phyloP scores from a whole-genome alignment of 2,113 vertebrate genomes.

The Dasypus novemcinctus region DNA sequence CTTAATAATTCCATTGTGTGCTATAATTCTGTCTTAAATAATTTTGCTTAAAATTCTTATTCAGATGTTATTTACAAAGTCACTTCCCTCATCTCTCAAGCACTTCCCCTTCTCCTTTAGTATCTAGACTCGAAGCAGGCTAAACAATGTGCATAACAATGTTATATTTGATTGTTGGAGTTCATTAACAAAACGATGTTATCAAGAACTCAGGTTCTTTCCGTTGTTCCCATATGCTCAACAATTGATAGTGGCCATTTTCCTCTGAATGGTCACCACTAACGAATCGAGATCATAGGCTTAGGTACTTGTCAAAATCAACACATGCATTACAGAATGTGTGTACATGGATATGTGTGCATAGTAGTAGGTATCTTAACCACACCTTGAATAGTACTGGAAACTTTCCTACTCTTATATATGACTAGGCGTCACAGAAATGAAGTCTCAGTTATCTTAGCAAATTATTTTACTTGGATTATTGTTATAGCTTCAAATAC shows the following conservation, averaged over 20 bases:
- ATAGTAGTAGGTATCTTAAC: background rate
- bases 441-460: background rate
- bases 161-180: background rate
- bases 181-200: background rate
- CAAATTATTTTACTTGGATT: background rate
- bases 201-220: background rate
- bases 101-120: background rate
- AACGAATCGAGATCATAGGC: background rate
- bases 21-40: background rate
- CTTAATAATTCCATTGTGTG: background rate
- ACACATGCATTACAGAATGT: too few relatives aligned
- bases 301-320: background rate
- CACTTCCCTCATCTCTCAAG: background rate
- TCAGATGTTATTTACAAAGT: background rate
- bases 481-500: background rate
- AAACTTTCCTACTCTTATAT: background rate
- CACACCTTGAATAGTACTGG: background rate
- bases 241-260: background rate
- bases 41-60: background rate
- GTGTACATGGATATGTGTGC: fast-evolving
- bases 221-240: background rate
- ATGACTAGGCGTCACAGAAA: background rate
- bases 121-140: background rate
- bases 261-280: background rate
- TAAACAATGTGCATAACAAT: background rate